phyloP scores from a whole-genome alignment of 2,113 vertebrate genomes.

The Scytalopus superciliaris region DNA sequence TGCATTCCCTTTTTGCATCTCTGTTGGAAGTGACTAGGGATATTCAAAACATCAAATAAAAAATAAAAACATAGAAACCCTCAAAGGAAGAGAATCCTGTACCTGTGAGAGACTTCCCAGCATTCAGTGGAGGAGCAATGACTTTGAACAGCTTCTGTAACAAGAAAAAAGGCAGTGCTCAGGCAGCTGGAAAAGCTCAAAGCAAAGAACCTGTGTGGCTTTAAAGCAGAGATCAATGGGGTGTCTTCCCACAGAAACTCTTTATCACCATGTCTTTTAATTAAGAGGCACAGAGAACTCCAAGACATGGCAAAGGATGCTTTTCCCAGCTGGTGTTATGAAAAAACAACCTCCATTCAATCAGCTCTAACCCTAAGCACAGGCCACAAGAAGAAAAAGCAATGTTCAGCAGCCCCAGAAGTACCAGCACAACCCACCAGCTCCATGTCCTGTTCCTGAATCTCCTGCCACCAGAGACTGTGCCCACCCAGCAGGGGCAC shows the following conservation, averaged over 20 bases:
- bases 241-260: background rate
- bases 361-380: background rate
- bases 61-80: background rate
- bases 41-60: background rate
- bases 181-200: background rate
- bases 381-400: background rate
- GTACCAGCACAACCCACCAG: background rate
- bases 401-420: background rate
- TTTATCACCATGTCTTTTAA: background rate
- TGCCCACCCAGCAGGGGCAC: background rate
- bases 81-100: background rate
- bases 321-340: background rate
- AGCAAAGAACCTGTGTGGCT: background rate
- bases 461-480: background rate
- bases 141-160: constrained; percentile 94
- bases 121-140: constrained; percentile 86
- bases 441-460: background rate
- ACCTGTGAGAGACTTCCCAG: constrained; percentile 91
- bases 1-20: background rate
- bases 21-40: background rate
- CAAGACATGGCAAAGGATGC: background rate
- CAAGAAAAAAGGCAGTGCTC: constrained; percentile 5
- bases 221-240: background rate
- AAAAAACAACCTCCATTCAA: background rate
- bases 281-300: background rate